Evolutionary conservation across 2,888 invertebrate genomes (phyloP), one percentile per base, ranked within the genome.

Genomic region (Fragum sueziense): DNA sequence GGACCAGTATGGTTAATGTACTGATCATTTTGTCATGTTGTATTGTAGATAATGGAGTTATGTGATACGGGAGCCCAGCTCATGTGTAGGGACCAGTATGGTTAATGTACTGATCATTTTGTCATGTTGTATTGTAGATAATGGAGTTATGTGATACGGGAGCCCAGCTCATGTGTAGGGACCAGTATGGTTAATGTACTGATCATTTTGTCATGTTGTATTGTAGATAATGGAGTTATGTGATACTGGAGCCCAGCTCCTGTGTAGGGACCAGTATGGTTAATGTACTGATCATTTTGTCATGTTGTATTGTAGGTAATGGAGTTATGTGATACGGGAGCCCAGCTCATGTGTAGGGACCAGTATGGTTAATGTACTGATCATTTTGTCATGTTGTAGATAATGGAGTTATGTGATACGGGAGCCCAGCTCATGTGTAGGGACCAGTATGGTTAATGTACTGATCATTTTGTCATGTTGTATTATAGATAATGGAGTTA

Each of bases 101-200:
- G 98, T n/a, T n/a, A n/a, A n/a, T 52, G 7, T 52, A 20, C 20
- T 52, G 11, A 57, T 27, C 57, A 22, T 57, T 57, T 6, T 22
- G 4, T 27, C n/a, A 22, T 57, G 2, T 20, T 14, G 20, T 47
- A 47, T 47, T 47, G 57, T 93, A 97, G 97, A 94, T 98, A 91
- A 96, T 96, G 94, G 96, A 97, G 88, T 94, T 97, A 73, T 97
- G 97, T 94, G 94, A 95, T 84, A 96, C 96, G 90, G 98, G 98
- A 20, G 92, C 91, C 14, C 87, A 90, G 70, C 82, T 93, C 31
- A 71, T 91, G 70, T 87, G 89, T 14, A 89, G 91, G 25, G 92
- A 93, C 80, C 90, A 90, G 80, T 91, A 91, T 73, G 98, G 98
- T n/a, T n/a, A n/a, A n/a, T 52, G 7, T 52, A 20, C 20, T 52